Evolutionary conservation across 2,888 invertebrate genomes (phyloP).

Genomic region (Napeogenes sylphis): DNA sequence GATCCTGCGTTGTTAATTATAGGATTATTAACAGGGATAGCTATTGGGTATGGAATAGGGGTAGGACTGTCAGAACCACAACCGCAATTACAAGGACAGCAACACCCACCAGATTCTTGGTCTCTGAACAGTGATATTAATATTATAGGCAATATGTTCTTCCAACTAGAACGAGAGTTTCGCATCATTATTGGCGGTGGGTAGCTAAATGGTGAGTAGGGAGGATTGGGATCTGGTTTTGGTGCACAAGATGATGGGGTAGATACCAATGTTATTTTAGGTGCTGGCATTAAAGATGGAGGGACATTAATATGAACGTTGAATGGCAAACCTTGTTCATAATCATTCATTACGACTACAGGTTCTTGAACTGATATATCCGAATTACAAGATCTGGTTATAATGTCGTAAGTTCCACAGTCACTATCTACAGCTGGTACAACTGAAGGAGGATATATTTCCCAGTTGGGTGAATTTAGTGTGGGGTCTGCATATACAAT

Average conservation of each 20-base stretch:
- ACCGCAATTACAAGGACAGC: slow-evolving; percentile 34
- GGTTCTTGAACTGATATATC: slow-evolving; percentile 13
- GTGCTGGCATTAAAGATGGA: slow-evolving; percentile 39
- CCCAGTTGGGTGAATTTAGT: slow-evolving; percentile 14
- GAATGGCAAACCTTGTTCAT: slow-evolving; percentile 37
- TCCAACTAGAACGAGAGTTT: slow-evolving; percentile 38
- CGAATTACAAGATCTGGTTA: slow-evolving; percentile 11
- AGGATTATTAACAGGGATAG: slow-evolving; percentile 45
- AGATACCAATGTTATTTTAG: slow-evolving; percentile 40
- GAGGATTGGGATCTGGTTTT: slow-evolving; percentile 14
- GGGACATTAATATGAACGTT: slow-evolving; percentile 51
- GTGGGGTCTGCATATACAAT: slow-evolving; percentile 13
- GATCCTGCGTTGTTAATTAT: slow-evolving; percentile 35
- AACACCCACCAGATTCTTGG: slow-evolving; percentile 35
- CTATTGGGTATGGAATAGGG: slow-evolving; percentile 50
- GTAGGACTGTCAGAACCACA: slow-evolving; percentile 31
- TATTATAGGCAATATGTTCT: slow-evolving; percentile 46
- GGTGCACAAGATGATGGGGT: slow-evolving; percentile 18
- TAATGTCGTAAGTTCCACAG: slow-evolving; percentile 18
- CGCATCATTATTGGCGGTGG: slow-evolving; percentile 42
- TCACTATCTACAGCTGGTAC: slow-evolving; percentile 19
- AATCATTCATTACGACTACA: slow-evolving; percentile 17
- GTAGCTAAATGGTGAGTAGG: slow-evolving; percentile 23
- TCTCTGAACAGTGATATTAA: slow-evolving; percentile 44
- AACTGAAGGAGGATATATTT: slow-evolving; percentile 19